A percentile compares a stretch with the other conserved stretches of the same genome.
Conservation (phyloP, 2,113 vertebrate genomes). For the Cephalopterus ornatus region DNA sequence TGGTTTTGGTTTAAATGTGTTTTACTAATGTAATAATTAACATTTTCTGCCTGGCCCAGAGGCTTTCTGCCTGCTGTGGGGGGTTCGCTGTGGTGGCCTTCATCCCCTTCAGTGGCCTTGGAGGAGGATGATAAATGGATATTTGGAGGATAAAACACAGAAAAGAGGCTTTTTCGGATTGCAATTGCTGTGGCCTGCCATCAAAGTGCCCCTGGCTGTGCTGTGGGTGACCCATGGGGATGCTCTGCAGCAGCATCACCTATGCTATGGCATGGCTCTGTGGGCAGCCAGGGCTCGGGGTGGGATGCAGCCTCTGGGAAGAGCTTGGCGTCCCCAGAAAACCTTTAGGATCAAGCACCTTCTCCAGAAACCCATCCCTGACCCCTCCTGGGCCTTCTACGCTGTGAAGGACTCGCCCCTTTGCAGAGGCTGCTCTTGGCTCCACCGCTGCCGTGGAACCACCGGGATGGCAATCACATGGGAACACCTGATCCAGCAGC, state of each 20-base stretch:
- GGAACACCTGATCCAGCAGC: not conserved
- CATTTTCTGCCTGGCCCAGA: not conserved
- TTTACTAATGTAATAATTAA: not conserved
- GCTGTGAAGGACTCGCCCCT: rapidly evolving
- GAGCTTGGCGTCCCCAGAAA: not conserved
- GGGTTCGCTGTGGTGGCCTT: not conserved
- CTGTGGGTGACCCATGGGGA: rapidly evolving
- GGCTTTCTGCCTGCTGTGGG: not conserved
- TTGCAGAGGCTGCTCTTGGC: not conserved
- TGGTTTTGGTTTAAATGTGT: not conserved
- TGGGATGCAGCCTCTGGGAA: rapidly evolving
- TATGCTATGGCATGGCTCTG: rapidly evolving
- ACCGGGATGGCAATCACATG: rapidly evolving
- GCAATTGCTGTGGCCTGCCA: not conserved
- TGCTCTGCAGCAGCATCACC: not conserved
- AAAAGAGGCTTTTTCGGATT: not conserved
- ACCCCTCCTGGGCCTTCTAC: not conserved
- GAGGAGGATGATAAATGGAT: not conserved
- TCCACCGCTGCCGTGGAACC: rapidly evolving
- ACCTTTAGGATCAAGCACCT: not conserved
- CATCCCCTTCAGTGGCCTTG: not conserved
- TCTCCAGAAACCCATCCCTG: rapidly evolving
- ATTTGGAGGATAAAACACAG: not conserved
- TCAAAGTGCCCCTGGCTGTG: rapidly evolving
- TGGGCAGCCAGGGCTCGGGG: not conserved